Evolutionary conservation across 2,113 vertebrate species (phyloP).

Genomic region (Zapus hudsonius): DNA sequence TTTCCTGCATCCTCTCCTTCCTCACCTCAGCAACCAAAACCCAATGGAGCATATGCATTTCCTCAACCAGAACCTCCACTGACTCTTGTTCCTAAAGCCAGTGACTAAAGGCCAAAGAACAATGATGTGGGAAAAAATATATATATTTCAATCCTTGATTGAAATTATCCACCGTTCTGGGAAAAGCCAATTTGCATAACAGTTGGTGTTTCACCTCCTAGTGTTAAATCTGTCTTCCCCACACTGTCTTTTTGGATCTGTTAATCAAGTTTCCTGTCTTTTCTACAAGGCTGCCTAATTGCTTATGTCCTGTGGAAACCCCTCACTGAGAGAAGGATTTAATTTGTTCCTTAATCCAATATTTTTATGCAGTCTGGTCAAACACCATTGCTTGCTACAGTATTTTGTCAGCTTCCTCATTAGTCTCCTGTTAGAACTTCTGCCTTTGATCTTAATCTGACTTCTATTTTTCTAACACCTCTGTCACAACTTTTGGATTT

Average conservation of each 20-base stretch:
- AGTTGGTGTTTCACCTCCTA: conserved; percentile 59
- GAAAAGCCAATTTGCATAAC: conserved; percentile 66
- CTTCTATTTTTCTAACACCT: conserved; percentile 34
- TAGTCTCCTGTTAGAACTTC: conserved; percentile 3
- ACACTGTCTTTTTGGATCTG: conserved; percentile 40
- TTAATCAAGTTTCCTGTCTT: conserved; percentile 72
- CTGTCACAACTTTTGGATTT: conserved; percentile 34
- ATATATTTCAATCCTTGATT: conserved; percentile 48
- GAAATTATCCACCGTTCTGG: conserved; percentile 61
- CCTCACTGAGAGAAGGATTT: conserved; percentile 63
- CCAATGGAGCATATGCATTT: background rate
- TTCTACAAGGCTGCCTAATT: conserved; percentile 62
- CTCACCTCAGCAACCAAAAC: background rate
- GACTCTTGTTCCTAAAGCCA: conserved; percentile 17
- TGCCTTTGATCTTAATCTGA: conserved; percentile 54
- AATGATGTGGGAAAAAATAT: background rate
- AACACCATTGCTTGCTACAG: conserved; percentile 15
- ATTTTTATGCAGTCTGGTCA: conserved; percentile 57
- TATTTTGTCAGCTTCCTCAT: conserved; percentile 17
- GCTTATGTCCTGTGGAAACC: conserved; percentile 63
- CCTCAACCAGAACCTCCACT: conserved; percentile 1
- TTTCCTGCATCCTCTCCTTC: background rate
- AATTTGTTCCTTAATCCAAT: conserved; percentile 63
- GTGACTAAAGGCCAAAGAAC: conserved; percentile 24
- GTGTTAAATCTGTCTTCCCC: conserved; percentile 54